These are phyloP conservation scores for Netelia virgata DNA, from an alignment of 2,888 invertebrate genomes.

Conservation along the genomic window DNA sequence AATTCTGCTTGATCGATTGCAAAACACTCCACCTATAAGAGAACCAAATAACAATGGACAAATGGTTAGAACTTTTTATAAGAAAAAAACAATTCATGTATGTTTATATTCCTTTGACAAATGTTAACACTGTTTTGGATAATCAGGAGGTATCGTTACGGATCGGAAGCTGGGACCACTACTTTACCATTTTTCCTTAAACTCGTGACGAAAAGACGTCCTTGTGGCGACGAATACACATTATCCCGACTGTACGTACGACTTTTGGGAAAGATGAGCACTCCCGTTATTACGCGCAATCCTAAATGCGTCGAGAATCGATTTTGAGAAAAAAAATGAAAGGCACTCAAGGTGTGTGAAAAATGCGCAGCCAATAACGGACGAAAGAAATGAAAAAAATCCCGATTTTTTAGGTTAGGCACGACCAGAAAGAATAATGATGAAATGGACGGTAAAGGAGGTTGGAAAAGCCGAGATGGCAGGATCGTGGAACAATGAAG, in stretches of 20 bases:
- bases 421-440: conserved; percentile 26
- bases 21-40: conserved; percentile 89
- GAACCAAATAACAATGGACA: conserved; percentile 74
- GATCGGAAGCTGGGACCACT: background rate
- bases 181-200: conserved; percentile 59
- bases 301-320: too few species aligned
- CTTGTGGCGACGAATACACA: conserved; percentile 45
- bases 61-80: background rate
- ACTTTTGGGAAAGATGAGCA: conserved; percentile 24
- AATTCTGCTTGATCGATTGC: conserved; percentile 89
- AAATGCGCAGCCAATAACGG: conserved; percentile 17
- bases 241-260: conserved; percentile 45
- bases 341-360: background rate
- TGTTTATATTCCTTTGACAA: too few species aligned
- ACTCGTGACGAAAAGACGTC: conserved; percentile 52
- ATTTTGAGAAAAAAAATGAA: background rate
- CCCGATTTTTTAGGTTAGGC: conserved; percentile 41
- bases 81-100: background rate
- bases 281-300: conserved; percentile 16
- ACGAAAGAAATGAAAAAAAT: background rate
- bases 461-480: conserved; percentile 15
- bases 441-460: conserved; percentile 41
- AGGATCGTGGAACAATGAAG: conserved; percentile 18
- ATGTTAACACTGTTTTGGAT: background rate
- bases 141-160: background rate